phyloP scores from a whole-genome alignment of 2,113 vertebrate genomes.

The Xenus cinereus region DNA sequence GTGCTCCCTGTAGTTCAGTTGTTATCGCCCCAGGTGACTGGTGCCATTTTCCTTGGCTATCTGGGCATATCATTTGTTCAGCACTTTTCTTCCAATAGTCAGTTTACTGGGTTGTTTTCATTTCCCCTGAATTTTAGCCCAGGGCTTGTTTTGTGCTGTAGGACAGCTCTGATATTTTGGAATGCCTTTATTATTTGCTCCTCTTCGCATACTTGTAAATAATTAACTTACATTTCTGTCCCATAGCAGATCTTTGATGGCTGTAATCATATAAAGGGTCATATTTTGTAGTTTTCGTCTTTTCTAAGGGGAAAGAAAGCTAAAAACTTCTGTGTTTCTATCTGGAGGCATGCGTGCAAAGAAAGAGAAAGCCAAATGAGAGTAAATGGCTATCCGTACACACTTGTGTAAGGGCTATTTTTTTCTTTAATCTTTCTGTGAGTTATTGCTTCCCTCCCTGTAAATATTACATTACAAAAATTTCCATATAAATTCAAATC shows the following conservation, averaged over 20 bases:
- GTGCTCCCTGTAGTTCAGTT: neutral
- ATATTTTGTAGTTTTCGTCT: neutral
- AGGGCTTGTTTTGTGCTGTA: neutral
- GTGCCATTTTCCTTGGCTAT: neutral
- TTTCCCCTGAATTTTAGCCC: neutral
- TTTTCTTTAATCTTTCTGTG: neutral
- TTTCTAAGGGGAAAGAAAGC: neutral
- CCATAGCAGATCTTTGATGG: neutral
- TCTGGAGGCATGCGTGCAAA: neutral
- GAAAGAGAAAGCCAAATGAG: neutral
- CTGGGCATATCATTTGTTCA: neutral
- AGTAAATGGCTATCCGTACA: neutral
- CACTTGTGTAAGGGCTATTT: neutral
- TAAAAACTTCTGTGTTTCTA: neutral
- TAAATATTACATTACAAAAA: neutral
- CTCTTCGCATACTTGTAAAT: neutral
- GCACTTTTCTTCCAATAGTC: neutral
- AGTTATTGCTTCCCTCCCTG: neutral
- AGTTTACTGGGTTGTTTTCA: neutral
- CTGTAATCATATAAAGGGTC: neutral
- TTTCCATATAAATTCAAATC: neutral
- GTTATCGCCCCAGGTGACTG: neutral
- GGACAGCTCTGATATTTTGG: neutral
- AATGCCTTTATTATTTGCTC: neutral
- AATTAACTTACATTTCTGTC: neutral